Evolutionary conservation across 2,888 invertebrate genomes (phyloP), one percentile per base, ranked within the genome.

Genomic region (Erebia ligea): DNA sequence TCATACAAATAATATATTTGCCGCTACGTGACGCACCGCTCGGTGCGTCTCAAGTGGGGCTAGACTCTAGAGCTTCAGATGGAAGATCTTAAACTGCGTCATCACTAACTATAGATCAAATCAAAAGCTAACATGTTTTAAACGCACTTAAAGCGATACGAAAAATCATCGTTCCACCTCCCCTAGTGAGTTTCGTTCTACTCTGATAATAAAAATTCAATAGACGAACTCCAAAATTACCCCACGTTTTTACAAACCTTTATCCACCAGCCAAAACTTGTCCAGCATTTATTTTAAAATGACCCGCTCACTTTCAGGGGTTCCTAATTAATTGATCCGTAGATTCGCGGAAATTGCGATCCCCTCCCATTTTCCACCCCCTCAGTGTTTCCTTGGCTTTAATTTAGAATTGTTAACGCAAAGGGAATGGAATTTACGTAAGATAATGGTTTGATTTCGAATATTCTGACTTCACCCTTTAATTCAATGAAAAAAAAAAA

Each of bases 371-470:
- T 71, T 73, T 68, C 76, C 71, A 45, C 72, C 76, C 79, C 79
- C 74, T 75, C 84, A 85, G 85, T 89, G 90, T 92, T 91, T 92
- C 89, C 90, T 90, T 84, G 86, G 88, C 88, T 89, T 92, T 91
- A 92, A 92, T 92, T 92, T 91, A 87, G 90, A 91, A 92, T 89
- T 91, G 91, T 92, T 90, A 90, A 86, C 87, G 88, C 84, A 87
- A 89, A 90, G 88, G 90, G 89, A 90, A 90, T 92, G 91, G 91
- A 92, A 92, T 92, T 91, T 92, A 90, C 86, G 89, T 89, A 85
- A 90, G 90, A 91, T 91, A 92, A 92, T 92, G 91, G 90, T 91
- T 91, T 89, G 91, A 92, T 90, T 91, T 89, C 85, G 80, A 88
- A 89, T 85, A 89, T 85, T 88, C 81, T 81, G 76, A 83, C 82